Conservation (phyloP, 2,888 invertebrate genomes). For the Nyleta sp. region DNA sequence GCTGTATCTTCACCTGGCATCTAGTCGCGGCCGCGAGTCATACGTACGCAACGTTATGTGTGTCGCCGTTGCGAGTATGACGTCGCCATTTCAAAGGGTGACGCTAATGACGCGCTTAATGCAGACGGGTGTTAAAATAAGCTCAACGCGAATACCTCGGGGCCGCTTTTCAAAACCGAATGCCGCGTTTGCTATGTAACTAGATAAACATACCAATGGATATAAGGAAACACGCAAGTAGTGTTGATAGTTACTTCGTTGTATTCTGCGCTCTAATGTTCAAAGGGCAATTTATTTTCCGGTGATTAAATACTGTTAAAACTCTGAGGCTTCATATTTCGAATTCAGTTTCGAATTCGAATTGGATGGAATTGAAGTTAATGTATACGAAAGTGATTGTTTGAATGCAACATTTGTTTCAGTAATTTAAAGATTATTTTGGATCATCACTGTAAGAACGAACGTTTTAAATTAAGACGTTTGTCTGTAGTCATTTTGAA, state of each 20-base stretch:
- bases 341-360: too few species aligned
- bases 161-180: constrained; percentile 22
- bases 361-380: too few species aligned
- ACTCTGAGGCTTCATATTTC: constrained; percentile 4
- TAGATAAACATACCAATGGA: constrained; percentile 23
- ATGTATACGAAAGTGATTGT: too few species aligned
- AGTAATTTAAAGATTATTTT: too few species aligned
- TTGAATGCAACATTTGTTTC: too few species aligned
- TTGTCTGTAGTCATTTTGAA: too few species aligned
- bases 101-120: constrained; percentile 50
- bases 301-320: constrained; percentile 6
- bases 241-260: constrained; percentile 13
- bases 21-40: constrained; percentile 43
- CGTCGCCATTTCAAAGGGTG: constrained; percentile 21
- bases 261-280: constrained; percentile 16
- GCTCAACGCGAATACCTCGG: constrained; percentile 7
- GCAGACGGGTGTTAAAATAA: constrained; percentile 32
- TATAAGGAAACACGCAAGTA: too few species aligned
- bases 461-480: too few species aligned
- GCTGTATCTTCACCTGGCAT: constrained; percentile 55
- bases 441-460: too few species aligned
- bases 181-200: constrained; percentile 18
- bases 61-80: constrained; percentile 24
- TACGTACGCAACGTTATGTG: constrained; percentile 42
- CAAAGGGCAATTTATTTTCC: constrained; percentile 16